Evolutionary conservation across 2,797 vertebrate genomes (phyloP).

Genomic region (Zenarchopterus dispar): DNA sequence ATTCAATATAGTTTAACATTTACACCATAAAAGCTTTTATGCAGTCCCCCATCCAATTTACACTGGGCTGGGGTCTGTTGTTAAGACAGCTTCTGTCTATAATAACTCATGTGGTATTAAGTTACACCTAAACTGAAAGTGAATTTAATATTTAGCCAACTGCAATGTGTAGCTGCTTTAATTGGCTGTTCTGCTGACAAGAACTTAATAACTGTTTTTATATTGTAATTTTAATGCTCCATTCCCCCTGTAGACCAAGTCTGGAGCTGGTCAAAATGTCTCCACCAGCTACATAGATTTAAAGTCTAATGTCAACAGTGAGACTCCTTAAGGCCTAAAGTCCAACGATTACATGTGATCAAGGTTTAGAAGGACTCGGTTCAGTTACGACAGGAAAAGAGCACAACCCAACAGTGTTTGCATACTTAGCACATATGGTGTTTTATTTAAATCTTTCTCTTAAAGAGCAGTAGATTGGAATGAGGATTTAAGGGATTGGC

Average conservation of each 20-base stretch:
- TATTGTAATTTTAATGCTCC: conserved; percentile 51
- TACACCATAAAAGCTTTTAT: conserved; percentile 25
- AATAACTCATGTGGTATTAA: conserved; percentile 30
- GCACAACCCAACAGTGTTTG: conserved; percentile 18
- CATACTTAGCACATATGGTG: conserved; percentile 26
- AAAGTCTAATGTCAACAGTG: conserved; percentile 53
- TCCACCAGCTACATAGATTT: conserved; percentile 46
- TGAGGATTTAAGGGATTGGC: conserved; percentile 56
- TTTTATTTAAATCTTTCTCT: conserved; percentile 45
- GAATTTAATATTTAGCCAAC: conserved; percentile 29
- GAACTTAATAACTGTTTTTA: conserved; percentile 45
- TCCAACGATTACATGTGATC: conserved; percentile 57
- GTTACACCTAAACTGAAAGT: conserved; percentile 33
- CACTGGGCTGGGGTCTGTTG: conserved; percentile 3
- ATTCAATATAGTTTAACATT: conserved; percentile 24
- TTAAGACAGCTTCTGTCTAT: conserved; percentile 18
- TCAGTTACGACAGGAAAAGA: conserved; percentile 7
- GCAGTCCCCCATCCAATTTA: conserved; percentile 18
- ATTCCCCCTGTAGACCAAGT: conserved; percentile 20
- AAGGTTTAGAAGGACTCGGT: conserved; percentile 49
- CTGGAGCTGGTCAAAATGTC: conserved; percentile 33
- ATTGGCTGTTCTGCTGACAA: conserved; percentile 21
- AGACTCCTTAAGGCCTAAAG: conserved; percentile 46
- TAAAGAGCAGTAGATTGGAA: conserved; percentile 44
- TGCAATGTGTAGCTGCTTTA: conserved; percentile 29